Percentiles rank a stretch among this genome's conserved stretches.
These are phyloP conservation scores for Phalacrocorax brasilianus DNA, from an alignment of 2,113 vertebrate genomes.

Conservation along the genomic window DNA sequence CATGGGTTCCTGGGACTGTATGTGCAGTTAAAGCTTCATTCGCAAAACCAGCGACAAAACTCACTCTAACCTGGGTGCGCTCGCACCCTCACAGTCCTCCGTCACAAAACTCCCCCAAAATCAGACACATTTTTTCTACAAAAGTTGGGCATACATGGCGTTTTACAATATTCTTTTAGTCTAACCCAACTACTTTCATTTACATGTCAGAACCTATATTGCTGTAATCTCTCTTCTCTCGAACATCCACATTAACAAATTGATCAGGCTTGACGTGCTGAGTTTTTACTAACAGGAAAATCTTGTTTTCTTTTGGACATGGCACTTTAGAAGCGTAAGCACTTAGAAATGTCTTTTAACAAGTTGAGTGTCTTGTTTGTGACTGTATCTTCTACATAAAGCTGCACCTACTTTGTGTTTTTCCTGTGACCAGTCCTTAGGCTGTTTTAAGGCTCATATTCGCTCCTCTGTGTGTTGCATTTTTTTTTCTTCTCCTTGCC, in stretches of 20 bases:
- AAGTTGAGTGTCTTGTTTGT: not conserved
- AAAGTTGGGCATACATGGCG: rapidly evolving
- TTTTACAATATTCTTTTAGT: not conserved
- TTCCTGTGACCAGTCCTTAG: not conserved
- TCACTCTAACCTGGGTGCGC: not conserved
- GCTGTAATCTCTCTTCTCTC: not conserved
- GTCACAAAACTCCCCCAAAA: not conserved
- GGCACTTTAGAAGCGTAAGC: not conserved
- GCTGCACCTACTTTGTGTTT: not conserved
- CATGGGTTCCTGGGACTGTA: rapidly evolving
- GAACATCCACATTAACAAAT: not conserved
- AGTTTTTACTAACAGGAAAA: not conserved
- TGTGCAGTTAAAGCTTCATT: not conserved
- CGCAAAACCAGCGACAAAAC: not conserved
- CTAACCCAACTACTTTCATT: not conserved
- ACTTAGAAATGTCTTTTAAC: not conserved
- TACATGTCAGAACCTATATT: not conserved
- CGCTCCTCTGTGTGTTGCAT: not conserved
- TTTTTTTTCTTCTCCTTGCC: not conserved
- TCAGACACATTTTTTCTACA: not conserved
- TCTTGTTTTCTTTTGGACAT: not conserved
- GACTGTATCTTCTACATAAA: not conserved
- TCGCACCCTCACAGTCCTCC: not conserved
- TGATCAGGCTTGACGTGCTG: not conserved
- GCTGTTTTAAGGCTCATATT: not conserved